Percentiles rank a stretch among this genome's conserved stretches.
Evolutionary conservation across 2,113 vertebrate species (phyloP).

Genomic region (Typhlomys cinereus): DNA sequence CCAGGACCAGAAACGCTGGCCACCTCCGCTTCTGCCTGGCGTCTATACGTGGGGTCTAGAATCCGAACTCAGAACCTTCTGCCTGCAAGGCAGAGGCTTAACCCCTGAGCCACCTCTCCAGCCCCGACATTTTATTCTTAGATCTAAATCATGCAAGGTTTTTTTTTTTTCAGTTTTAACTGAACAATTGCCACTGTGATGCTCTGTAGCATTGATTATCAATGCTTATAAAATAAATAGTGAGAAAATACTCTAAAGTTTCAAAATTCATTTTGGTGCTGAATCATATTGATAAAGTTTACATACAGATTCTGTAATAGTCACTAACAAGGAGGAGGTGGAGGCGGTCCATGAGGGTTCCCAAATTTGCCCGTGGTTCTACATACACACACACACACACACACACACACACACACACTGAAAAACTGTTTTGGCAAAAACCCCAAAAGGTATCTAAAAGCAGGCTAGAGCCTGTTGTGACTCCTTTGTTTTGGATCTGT

Average conservation of each 20-base stretch:
- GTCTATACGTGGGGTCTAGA: too few relatives aligned
- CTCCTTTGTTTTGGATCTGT: neutral
- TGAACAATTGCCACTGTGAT: neutral
- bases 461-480: neutral
- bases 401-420: too few relatives aligned
- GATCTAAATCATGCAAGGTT: neutral
- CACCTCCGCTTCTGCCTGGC: too few relatives aligned
- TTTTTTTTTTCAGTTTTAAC: too few relatives aligned
- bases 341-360: too few relatives aligned
- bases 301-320: neutral
- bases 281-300: neutral
- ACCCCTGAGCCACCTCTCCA: too few relatives aligned
- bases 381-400: too few relatives aligned
- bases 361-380: too few relatives aligned
- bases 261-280: neutral
- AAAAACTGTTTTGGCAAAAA: neutral
- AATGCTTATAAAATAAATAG: neutral
- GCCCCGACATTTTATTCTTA: neutral
- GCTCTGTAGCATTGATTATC: neutral
- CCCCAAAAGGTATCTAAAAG: neutral
- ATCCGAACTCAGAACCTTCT: too few relatives aligned
- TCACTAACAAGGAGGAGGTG: too few relatives aligned
- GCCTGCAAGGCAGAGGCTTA: too few relatives aligned
- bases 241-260: neutral
- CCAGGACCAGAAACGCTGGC: too few relatives aligned